Base-by-base conservation (phyloP, 2,797 vertebrate species). In the Characodon lateralis region DNA sequence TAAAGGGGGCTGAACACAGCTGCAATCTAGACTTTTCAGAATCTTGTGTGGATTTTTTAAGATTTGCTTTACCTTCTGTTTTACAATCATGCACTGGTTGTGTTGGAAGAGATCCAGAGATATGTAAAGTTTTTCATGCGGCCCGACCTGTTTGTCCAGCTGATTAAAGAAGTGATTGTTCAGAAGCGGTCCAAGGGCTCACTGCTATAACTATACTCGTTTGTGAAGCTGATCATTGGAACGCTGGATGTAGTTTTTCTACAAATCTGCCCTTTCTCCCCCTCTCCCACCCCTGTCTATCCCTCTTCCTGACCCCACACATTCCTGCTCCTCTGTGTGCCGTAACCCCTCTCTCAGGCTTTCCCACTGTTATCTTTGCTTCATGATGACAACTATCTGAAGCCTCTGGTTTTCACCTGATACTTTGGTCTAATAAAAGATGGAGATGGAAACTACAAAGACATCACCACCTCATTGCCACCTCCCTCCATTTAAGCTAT, bases 271-370 rank as follows among this genome's bases (percentile, higher is more conserved):
- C 26, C 18, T 28, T 69, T 43, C 6, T 51, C 41, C 12, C 18
- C 56, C 13, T 66, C 59, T 53, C 14, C 9, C 72, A 87, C 87
- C 91, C 83, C 80, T 74, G 84, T 87, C 83, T 78, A 73, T 82
- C 41, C 66, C 85, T 89, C 80, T 88, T 89, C 84, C 87, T 83
- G 88, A 90, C 89, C 82, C 87, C 88, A 82, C 86, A 91, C 91
- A 91, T 93, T 94, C 89, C 92, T 66, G 78, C 86, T 78, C 79
- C 71, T 81, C 84, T 81, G 82, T 91, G 88, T 72, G 76, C 78
- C 48, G 6, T 70, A 84, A 84, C 88, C 78, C 83, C 87, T n/a
- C 86, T 85, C 89, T 79, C 87, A 48, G 75, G 78, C 78, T 72
- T 85, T 85, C 79, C 69, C 81, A 51, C 82, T 71, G 66, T 69